phyloP scores from a whole-genome alignment of 2,797 vertebrate species.

The Babyrousa celebensis region DNA sequence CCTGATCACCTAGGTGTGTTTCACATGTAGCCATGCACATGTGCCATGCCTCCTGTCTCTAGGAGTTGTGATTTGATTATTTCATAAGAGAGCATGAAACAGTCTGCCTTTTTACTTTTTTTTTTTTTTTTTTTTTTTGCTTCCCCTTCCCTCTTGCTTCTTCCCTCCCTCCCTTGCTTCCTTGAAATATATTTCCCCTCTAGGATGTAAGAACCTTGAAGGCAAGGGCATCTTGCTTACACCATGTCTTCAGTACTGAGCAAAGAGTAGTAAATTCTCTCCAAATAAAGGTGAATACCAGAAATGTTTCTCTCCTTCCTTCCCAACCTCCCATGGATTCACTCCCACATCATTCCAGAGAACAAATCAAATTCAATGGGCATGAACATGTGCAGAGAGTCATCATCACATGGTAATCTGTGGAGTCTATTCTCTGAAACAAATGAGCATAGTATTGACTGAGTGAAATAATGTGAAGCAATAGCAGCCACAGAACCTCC shows the following conservation, averaged over 20 bases:
- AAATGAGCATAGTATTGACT: background rate
- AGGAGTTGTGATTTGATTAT: background rate
- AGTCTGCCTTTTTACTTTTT: background rate
- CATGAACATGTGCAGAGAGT: background rate
- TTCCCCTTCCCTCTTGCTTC: background rate
- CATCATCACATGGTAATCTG: too few relatives aligned
- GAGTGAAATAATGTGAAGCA: background rate
- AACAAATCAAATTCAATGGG: background rate
- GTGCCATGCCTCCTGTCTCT: background rate
- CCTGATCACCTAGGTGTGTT: background rate
- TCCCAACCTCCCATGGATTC: background rate
- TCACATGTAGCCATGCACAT: background rate
- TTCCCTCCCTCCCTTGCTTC: background rate
- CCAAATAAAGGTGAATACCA: background rate
- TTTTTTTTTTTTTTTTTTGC: background rate
- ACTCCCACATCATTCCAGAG: background rate
- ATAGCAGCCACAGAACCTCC: background rate
- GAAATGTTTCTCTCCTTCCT: background rate
- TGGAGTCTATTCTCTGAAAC: background rate
- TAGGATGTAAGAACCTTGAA: background rate
- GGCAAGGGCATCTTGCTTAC: background rate
- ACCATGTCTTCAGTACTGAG: background rate
- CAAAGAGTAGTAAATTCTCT: background rate
- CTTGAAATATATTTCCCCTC: background rate
- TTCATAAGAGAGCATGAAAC: background rate